A percentile compares a stretch with the other conserved stretches of the same genome.
phyloP scores from a whole-genome alignment of 1,140 invertebrate species.

The Procambarus virginalis region DNA sequence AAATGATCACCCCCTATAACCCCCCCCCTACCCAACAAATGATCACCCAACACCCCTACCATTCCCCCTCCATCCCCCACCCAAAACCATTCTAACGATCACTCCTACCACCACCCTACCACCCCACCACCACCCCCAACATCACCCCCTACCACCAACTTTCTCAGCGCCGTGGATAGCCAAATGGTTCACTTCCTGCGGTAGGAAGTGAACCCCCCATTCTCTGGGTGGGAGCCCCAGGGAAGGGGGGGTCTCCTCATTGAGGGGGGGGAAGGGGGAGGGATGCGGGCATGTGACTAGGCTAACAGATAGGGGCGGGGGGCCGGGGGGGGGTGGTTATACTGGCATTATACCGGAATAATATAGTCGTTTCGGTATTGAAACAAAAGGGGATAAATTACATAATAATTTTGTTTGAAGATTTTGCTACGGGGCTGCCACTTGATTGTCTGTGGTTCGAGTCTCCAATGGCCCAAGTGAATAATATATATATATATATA shows the following conservation, averaged over 20 bases:
- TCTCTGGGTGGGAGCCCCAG: too few relatives aligned
- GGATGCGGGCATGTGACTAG: too few relatives aligned
- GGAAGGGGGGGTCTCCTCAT: too few relatives aligned
- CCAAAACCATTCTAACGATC: neutral
- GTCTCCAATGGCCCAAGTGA: too few relatives aligned
- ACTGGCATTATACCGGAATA: neutral
- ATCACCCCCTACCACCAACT: neutral
- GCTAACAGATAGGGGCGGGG: too few relatives aligned
- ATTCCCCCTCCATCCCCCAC: neutral
- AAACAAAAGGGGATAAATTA: neutral
- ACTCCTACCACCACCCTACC: neutral
- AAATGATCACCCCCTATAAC: neutral
- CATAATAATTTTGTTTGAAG: too few relatives aligned
- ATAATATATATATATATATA: conserved; percentile 26
- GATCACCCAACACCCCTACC: neutral
- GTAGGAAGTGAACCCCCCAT: too few relatives aligned
- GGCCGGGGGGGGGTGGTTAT: neutral
- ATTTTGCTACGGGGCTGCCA: too few relatives aligned
- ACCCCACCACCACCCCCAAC: neutral
- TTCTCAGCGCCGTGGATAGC: neutral
- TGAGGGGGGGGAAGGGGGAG: too few relatives aligned
- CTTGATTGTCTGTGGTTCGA: too few relatives aligned
- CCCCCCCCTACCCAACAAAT: neutral
- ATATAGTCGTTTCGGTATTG: neutral
- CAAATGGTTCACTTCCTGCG: neutral